Base-by-base conservation (phyloP, 2,113 vertebrate genomes). In the Pelecanoides urinatrix region DNA sequence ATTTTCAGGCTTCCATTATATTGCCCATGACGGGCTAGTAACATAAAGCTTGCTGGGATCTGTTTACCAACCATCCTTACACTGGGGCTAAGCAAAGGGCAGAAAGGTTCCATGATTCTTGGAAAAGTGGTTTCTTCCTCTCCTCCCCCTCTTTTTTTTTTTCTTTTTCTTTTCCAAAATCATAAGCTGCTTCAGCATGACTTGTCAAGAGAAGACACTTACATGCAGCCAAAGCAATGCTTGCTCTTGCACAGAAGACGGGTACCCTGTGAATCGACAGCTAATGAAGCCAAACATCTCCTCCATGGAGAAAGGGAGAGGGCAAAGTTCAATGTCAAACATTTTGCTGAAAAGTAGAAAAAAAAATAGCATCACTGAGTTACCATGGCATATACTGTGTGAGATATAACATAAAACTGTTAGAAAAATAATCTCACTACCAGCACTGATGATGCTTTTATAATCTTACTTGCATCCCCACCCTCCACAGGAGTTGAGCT, bases 271-370 rank as follows among this genome's bases (percentile, higher is more conserved):
- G 98, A 99, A 99, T 83, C 99, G 98, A 97, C 99, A 99, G 92
- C 99, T 99, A 93, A 99, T 99, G 97, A 99, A 99, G 83, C 99
- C 99, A 96, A 99, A 99, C 99, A 99, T 99, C 97, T 99, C 99
- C 95, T 99, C 99, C 99, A 99, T 99, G 92, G 99, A 99, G 97
- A 99, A 99, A 23, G 99, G 99, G 45, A 99, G 98, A 52, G 99
- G 99, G 82, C 99, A 99, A 92, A 99, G 98, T 95, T 99, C 99
- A 63, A 99, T 99, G 93, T 99, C 99, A 98, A 99, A 99, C 99
- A 99, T 99, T 98, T 99, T 99, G 97, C 99, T 99, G 97, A 95
- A 89, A 91, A 97, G 72, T 9, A 96, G 73, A 96, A 97, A 6
- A 97, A 59, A 93, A 89, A 76, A 84, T 34, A 82, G 83, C 55